Evolutionary conservation across 1,140 invertebrate species (phyloP), one percentile per base, ranked within the genome.

Genomic region (Trinorchestia longiramus): DNA sequence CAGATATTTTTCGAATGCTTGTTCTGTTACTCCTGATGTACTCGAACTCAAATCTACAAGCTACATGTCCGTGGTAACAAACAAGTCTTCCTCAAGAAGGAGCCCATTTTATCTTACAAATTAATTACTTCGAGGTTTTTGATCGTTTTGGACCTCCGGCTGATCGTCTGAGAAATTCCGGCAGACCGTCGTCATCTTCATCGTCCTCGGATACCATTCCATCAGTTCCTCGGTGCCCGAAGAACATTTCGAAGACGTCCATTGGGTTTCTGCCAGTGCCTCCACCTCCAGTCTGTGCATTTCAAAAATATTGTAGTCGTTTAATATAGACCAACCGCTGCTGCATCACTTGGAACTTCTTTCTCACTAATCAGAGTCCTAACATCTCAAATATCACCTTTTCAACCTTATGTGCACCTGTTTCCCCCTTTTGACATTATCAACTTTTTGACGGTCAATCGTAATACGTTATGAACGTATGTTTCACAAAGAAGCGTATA

Each of bases 231-330:
- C 97, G 97, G 41, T 97, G 97, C 11, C 97, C 97, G 95, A 98
- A 98, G 97, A 98, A 98, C 97, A 98, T 98, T 96, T 98, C 97
- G 97, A 98, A 98, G 88, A 98, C 97, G 97, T 98, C 98, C 97
- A 98, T 98, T 0, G 98, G 98, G 94, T 97, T 97, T 96, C 97
- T 97, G 97, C 98, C 97, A 47, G 97, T 97, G 15, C 96, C 97
- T 19, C 97, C 97, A 15, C 95, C 96, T 28, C 96, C 96, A 15
- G 96, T 28, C 42, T 91, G 88, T 36, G 0, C 11, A 77, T 19
- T 77, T 77, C 28, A 77, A 77, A 36, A 77, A 3, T 28, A 36
- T 23, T 23, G n/a, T n/a, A 53, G 3, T 36, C 62, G 36, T 77
- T 3, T 11, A 77, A 3, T 77, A 1, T 77, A 36, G 1, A 36